These are phyloP conservation scores for Lagenorhynchus albirostris DNA, from an alignment of 2,113 vertebrate genomes.

Conservation along the genomic window DNA sequence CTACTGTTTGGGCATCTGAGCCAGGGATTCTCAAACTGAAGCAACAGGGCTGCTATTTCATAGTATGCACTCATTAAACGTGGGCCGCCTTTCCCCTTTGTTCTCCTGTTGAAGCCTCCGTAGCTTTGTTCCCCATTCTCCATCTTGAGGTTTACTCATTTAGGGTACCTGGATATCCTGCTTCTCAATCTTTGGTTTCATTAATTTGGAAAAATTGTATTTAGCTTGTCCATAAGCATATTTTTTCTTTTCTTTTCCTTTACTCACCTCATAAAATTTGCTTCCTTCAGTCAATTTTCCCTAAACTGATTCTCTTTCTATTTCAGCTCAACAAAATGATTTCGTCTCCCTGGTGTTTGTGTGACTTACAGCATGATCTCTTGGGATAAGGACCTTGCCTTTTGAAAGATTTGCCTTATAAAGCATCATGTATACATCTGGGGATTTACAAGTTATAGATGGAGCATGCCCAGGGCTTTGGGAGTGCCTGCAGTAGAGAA, in stretches of 20 bases:
- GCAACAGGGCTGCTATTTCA: not conserved
- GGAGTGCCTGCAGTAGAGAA: not conserved
- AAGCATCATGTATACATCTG: not conserved
- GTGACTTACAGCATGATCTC: not conserved
- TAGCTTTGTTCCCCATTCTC: not conserved
- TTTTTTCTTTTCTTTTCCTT: conserved; percentile 9
- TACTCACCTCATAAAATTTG: not conserved
- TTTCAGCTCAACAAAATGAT: not conserved
- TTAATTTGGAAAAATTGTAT: not conserved
- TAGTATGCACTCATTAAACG: not conserved
- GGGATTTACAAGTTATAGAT: not conserved
- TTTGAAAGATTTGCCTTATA: not conserved
- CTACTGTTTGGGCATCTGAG: not conserved
- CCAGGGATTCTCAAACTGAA: not conserved
- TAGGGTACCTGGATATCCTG: not conserved
- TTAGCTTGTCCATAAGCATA: not conserved
- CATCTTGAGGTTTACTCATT: not conserved
- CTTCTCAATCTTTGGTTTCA: not conserved
- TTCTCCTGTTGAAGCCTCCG: not conserved
- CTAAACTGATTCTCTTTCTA: not conserved
- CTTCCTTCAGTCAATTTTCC: not conserved
- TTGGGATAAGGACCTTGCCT: not conserved
- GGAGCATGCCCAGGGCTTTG: not conserved
- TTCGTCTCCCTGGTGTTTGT: not conserved
- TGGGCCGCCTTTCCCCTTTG: not conserved